A percentile compares a stretch with the other conserved stretches of the same genome.
phyloP scores from a whole-genome alignment of 2,797 vertebrate species.

The Pelobates cultripes region DNA sequence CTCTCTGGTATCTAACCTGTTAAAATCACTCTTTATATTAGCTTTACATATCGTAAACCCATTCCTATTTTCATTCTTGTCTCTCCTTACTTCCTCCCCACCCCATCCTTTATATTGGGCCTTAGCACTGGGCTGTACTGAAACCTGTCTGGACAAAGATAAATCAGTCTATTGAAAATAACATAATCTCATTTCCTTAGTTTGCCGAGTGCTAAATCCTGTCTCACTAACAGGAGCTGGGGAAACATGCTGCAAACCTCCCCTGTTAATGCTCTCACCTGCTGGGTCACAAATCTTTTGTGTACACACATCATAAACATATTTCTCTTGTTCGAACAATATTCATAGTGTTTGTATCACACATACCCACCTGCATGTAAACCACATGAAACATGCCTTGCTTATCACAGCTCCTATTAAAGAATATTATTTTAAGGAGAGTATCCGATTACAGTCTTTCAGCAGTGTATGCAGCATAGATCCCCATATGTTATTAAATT shows the following conservation, averaged over 20 bases:
- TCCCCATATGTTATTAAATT: too few relatives aligned
- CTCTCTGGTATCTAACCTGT: too few relatives aligned
- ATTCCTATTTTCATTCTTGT: not conserved
- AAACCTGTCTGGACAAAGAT: conserved; percentile 27
- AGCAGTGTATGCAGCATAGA: too few relatives aligned
- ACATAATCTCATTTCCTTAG: conserved; percentile 41
- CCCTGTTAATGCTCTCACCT: conserved; percentile 2
- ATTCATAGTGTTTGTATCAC: too few relatives aligned
- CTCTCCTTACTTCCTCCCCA: not conserved
- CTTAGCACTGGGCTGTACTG: not conserved
- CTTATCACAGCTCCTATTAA: too few relatives aligned
- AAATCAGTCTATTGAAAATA: conserved; percentile 34
- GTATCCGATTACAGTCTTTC: too few relatives aligned
- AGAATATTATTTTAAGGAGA: too few relatives aligned
- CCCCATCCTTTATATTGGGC: conserved; percentile 13
- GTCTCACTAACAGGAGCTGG: conserved; percentile 11
- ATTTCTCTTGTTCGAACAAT: not conserved
- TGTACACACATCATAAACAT: not conserved
- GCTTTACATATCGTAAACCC: not conserved
- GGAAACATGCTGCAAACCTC: conserved; percentile 1
- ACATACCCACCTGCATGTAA: too few relatives aligned
- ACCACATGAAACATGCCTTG: too few relatives aligned
- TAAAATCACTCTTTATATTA: not conserved
- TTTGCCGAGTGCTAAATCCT: conserved; percentile 36
- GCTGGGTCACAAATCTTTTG: not conserved